Percentiles rank a stretch among this genome's conserved stretches.
Evolutionary conservation across 1,140 invertebrate species (phyloP).

Genomic region (Saccostrea echinata): DNA sequence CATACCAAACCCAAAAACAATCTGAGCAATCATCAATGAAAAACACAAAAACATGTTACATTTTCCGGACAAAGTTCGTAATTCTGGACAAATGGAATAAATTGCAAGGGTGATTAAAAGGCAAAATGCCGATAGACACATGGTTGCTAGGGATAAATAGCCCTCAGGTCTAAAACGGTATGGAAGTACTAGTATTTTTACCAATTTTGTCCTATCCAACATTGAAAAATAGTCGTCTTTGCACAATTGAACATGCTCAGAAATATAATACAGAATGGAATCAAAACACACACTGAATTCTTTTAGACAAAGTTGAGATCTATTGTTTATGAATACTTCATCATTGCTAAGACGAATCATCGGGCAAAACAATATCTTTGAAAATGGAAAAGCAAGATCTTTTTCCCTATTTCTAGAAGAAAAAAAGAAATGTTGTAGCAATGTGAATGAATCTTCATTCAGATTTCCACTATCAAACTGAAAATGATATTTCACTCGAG

Average conservation of each 20-base stretch:
- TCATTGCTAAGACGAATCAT: not conserved
- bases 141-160: constrained; percentile 1
- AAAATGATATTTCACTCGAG: not conserved
- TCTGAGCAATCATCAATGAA: constrained; percentile 40
- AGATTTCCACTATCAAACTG: not conserved
- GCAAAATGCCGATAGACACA: constrained; percentile 45
- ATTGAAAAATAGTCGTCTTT: not conserved
- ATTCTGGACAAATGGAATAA: constrained; percentile 36
- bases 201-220: not conserved
- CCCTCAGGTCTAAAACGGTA: not conserved
- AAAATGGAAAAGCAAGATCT: not conserved
- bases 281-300: not conserved
- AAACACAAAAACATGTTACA: constrained; percentile 46
- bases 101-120: constrained; percentile 46
- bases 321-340: not conserved
- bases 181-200: no score
- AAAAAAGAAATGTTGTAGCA: not conserved
- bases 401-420: not conserved
- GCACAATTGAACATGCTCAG: not conserved
- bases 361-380: not conserved
- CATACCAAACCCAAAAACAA: constrained; percentile 27
- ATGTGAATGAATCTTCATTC: not conserved
- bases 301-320: not conserved
- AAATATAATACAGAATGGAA: not conserved
- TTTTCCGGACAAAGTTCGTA: constrained; percentile 52